Evolutionary conservation across 2,113 vertebrate genomes (phyloP).

Genomic region (Galeopterus variegatus): DNA sequence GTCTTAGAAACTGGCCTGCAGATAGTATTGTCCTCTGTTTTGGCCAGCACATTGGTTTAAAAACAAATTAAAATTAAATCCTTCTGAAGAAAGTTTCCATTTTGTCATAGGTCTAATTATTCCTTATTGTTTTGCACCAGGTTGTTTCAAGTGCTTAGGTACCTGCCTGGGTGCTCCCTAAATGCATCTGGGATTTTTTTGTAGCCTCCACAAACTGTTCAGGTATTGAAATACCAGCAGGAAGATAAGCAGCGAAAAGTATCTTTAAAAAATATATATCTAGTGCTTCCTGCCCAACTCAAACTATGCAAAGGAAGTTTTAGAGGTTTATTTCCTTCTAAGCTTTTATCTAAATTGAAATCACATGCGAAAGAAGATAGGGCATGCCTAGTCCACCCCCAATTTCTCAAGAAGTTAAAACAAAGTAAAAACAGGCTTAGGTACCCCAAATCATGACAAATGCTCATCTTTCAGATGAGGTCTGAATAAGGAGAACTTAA

Average conservation of each 20-base stretch:
- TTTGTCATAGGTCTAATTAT: neutral
- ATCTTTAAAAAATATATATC: neutral
- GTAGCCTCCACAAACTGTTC: neutral
- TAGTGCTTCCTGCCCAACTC: neutral
- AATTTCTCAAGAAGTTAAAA: constrained; percentile 47
- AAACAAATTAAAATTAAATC: neutral
- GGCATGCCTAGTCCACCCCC: neutral
- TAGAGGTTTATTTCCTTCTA: constrained; percentile 9
- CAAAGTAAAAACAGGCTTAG: neutral
- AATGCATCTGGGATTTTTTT: neutral
- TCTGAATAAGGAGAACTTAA: neutral
- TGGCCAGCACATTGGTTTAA: neutral
- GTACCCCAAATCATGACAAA: neutral
- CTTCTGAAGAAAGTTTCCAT: constrained; percentile 1
- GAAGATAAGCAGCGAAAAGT: neutral
- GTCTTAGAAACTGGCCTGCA: neutral
- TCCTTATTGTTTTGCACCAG: neutral
- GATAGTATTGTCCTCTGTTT: neutral
- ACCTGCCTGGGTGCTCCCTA: neutral
- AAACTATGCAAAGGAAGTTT: neutral
- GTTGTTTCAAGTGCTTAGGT: neutral
- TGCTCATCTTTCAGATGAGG: neutral
- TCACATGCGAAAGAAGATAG: neutral
- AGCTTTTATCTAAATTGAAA: neutral
- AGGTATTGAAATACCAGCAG: neutral